Evolutionary conservation across 2,113 vertebrate genomes (phyloP), one percentile per base, ranked within the genome.

Genomic region (Haliaeetus leucogaster): DNA sequence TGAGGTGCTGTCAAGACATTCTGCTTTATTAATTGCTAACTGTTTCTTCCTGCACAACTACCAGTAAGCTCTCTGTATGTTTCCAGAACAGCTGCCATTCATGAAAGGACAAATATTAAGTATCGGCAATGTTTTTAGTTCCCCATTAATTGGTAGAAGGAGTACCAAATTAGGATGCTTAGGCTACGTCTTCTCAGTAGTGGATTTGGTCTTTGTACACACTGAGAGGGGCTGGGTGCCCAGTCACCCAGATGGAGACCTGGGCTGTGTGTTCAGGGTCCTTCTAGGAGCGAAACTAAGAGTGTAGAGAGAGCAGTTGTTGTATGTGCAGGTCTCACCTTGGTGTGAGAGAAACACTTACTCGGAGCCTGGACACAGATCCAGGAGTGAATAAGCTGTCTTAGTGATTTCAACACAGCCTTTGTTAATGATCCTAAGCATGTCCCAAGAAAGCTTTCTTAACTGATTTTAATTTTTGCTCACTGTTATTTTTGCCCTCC

Each of bases 181-280:
- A 32, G n/a, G 11, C 25, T 38, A 3, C 0, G 0, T 29, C 40
- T 42, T 52, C 45, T 50, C 0, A 0, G 53, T 19, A 9, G 30
- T 21, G 20, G 36, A 8, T 82, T 92, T 84, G 70, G 38, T 74
- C 68, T 82, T 48, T 62, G 70, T 48, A 34, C 8, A 8, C 0
- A 1, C 21, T 36, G 55, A 13, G 4, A 58, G 42, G 22, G 43
- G n/a, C 18, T 34, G 73, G 5, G 25, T 23, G 12, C 42, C 14
- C 38, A 14, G 30, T 87, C 16, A 21, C 11, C 13, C 71, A 34
- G 36, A 0, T 26, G 36, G 61, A 82, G 40, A 30, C 20, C 47
- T 40, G 56, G n/a, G 22, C 61, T 76, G 21, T 17, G 11, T 20
- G 10, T 29, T 76, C 7, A 2, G 21, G 7, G 14, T 16, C 11